Percentiles rank a stretch among this genome's conserved stretches.
Evolutionary conservation across 64 coral and sea anemone species (phyloP).

Genomic region (Montipora capricornis): DNA sequence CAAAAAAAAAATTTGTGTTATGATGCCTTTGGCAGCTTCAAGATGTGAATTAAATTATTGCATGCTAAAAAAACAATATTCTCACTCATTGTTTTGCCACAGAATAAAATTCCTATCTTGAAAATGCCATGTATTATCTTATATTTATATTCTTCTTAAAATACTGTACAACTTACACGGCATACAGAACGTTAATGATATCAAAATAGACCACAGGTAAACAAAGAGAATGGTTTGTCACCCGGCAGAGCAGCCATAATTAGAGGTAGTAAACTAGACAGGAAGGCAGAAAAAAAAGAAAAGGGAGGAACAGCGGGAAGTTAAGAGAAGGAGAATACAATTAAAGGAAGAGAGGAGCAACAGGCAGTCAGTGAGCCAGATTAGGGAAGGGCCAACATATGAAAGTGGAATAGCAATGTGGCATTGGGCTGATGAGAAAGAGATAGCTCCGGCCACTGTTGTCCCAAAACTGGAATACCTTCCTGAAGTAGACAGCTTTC

Average conservation of each 20-base stretch:
- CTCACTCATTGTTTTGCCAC: slow-evolving; percentile 41
- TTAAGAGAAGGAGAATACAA: slow-evolving; percentile 39
- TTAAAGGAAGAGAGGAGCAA: slow-evolving; percentile 43
- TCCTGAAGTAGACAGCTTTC: neutral
- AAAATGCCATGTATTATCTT: slow-evolving; percentile 45
- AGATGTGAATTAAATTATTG: slow-evolving; percentile 49
- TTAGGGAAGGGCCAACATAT: slow-evolving; percentile 19
- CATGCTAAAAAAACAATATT: slow-evolving; percentile 33
- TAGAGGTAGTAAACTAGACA: slow-evolving; percentile 34
- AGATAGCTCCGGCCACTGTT: slow-evolving; percentile 34
- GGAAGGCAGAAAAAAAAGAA: slow-evolving; percentile 54
- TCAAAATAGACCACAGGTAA: slow-evolving; percentile 51
- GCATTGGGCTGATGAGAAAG: slow-evolving; percentile 22
- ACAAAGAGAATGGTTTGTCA: slow-evolving; percentile 54
- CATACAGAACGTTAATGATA: slow-evolving; percentile 45
- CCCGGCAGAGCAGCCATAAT: slow-evolving; percentile 45
- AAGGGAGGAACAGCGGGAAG: slow-evolving; percentile 9
- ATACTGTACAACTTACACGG: neutral
- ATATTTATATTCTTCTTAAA: slow-evolving; percentile 5
- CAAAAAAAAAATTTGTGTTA: slow-evolving; percentile 35
- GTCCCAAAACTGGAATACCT: slow-evolving; percentile 36
- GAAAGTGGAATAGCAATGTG: slow-evolving; percentile 23
- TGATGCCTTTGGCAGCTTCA: slow-evolving; percentile 45
- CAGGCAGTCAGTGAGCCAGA: slow-evolving; percentile 35
- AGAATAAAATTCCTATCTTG: slow-evolving; percentile 30